Percentiles rank a stretch among this genome's conserved stretches.
Conservation (phyloP, 2,797 vertebrate genomes). For the Gallirallus australis region DNA sequence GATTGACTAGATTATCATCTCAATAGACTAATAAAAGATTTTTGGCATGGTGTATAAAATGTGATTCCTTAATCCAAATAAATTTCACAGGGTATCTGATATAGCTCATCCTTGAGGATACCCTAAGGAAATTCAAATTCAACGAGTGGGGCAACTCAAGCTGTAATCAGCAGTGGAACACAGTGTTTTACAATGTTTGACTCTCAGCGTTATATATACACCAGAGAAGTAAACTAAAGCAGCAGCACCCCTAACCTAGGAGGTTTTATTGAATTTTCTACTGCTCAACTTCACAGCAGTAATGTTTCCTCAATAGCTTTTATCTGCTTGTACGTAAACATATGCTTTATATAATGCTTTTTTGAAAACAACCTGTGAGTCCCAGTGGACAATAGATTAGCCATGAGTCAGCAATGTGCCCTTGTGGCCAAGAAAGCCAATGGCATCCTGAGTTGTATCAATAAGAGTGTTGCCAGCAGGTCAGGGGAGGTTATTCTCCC, state of each 20-base stretch:
- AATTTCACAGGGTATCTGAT: neutral
- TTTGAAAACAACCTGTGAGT: no score
- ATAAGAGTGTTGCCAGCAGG: no score
- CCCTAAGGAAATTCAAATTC: neutral
- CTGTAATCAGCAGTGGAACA: neutral
- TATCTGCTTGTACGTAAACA: neutral
- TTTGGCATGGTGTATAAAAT: neutral
- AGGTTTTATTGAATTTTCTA: neutral
- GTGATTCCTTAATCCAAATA: neutral
- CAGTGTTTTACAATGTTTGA: neutral
- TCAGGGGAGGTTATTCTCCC: no score
- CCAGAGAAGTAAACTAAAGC: neutral
- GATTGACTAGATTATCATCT: neutral
- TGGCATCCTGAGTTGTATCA: no score
- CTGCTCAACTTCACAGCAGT: neutral
- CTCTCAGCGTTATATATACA: neutral
- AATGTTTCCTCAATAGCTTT: neutral
- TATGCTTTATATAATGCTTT: neutral
- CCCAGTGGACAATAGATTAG: no score
- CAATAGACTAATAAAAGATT: neutral
- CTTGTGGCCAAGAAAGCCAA: no score
- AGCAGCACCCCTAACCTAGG: neutral
- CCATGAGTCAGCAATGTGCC: no score
- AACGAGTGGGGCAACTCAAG: neutral
- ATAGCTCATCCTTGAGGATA: neutral